Base-by-base conservation (phyloP, 1,140 invertebrate genomes). In the Bactericera cockerelli region DNA sequence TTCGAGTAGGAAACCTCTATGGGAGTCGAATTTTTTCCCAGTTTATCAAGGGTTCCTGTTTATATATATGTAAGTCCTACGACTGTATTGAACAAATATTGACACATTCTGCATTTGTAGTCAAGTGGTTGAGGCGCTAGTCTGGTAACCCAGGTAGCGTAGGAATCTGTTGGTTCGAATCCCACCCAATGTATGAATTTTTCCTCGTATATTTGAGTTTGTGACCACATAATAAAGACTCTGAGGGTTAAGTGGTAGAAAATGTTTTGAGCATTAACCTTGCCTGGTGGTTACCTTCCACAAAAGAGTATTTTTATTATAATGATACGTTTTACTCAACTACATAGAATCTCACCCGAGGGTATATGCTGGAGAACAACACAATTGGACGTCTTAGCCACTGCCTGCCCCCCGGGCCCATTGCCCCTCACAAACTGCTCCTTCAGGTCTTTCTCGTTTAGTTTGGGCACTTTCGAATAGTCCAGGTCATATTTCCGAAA, bases 401-500 rank as follows among this genome's bases (percentile, higher is more conserved):
- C 85, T 16, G 84, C 79, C 67, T 86, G 84, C 2, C 92, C 92
- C 24, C 92, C 92, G 38, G 92, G 90, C 1, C 92, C 92, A 70
- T 78, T 77, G 2, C 92, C 92, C 70, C 81, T 76, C 0, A 91
- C 81, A 75, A 82, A 86, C 56, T 81, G 75, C 69, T 93, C 87
- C 66, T 83, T 75, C 6, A 95, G 65, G 60, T 95, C 90, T 56
- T 73, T 68, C 67, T 93, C 87, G 62, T 79, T 70, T 1, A 93
- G 62, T 62, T 76, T 73, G 11, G 88, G 88, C 14, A 89, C 77
- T 65, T 76, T 77, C 1, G 86, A 85, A 66, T 76, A 79, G 71
- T 91, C 87, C 55, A 89, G 74, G 13, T 68, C 68, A 42, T 67
- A 68, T 58, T 74, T 77, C 14, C 25, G 11, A 33, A 59, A 24